These are phyloP conservation scores for cattle (Bos taurus) DNA, from an alignment of 2,113 vertebrate genomes.

Conservation along the genomic window DNA sequence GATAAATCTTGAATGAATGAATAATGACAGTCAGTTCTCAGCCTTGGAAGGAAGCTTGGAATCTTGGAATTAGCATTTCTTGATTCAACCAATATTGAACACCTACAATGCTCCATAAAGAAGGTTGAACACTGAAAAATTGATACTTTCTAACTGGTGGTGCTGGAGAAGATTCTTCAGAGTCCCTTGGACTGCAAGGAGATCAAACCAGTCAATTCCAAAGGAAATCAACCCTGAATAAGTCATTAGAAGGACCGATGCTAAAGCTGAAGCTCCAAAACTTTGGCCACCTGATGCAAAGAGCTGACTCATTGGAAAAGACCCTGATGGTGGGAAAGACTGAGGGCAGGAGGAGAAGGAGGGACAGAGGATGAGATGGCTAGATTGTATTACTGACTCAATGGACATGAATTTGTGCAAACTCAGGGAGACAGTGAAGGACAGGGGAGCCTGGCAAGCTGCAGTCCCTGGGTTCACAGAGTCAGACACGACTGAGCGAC, in stretches of 20 bases:
- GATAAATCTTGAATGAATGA: background rate
- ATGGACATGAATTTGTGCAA: background rate
- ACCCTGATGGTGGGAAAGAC: background rate
- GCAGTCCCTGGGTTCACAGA: background rate
- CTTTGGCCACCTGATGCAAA: background rate
- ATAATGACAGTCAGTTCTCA: background rate
- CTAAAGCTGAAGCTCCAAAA: background rate
- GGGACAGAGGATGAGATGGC: background rate
- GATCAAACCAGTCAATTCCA: background rate
- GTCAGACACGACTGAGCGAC: accelerated
- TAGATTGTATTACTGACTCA: background rate
- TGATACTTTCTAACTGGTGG: background rate
- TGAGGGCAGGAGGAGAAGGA: background rate
- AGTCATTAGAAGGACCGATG: background rate
- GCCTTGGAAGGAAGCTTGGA: background rate
- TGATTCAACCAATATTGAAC: background rate
- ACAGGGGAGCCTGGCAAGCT: background rate
- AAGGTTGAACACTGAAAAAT: background rate
- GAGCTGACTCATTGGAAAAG: background rate
- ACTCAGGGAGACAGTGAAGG: background rate
- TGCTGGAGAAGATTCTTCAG: background rate
- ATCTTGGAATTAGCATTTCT: background rate
- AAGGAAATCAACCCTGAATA: background rate
- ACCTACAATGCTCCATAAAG: background rate
- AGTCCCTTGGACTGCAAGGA: background rate